Evolutionary conservation across 2,797 vertebrate species (phyloP).

Genomic region (Numenius phaeopus): DNA sequence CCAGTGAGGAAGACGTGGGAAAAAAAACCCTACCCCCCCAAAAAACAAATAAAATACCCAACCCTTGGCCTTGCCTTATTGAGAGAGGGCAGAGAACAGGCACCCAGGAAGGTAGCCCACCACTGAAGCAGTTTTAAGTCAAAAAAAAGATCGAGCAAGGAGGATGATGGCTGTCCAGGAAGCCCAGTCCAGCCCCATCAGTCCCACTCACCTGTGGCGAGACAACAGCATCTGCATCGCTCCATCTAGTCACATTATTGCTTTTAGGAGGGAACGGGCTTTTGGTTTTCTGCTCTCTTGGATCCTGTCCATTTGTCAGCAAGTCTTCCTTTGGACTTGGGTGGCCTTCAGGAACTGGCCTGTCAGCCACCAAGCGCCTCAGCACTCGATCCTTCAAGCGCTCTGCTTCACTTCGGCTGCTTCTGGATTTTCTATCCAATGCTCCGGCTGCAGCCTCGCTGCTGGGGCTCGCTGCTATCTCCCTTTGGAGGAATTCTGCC

Average conservation of each 20-base stretch:
- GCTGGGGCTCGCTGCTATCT: neutral
- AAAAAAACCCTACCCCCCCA: neutral
- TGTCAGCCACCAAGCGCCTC: neutral
- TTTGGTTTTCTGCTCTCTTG: neutral
- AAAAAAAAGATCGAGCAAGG: neutral
- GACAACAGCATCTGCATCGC: neutral
- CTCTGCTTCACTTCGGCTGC: neutral
- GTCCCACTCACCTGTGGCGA: constrained; percentile 64
- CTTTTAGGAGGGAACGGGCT: neutral
- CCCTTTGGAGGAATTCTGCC: constrained; percentile 43
- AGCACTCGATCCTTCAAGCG: neutral
- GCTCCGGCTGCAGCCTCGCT: neutral
- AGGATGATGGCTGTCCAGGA: neutral
- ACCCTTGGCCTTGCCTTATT: neutral
- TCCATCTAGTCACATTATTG: constrained; percentile 10
- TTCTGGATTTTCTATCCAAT: neutral
- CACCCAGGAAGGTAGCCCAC: neutral
- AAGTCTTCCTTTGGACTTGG: neutral
- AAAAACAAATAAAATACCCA: neutral
- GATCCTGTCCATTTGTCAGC: neutral
- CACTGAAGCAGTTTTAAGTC: neutral
- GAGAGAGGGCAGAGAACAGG: neutral
- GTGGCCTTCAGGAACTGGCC: neutral
- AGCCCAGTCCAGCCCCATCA: neutral
- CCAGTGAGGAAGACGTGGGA: neutral